phyloP scores from a whole-genome alignment of 2,888 invertebrate species.

The Lysandra coridon region DNA sequence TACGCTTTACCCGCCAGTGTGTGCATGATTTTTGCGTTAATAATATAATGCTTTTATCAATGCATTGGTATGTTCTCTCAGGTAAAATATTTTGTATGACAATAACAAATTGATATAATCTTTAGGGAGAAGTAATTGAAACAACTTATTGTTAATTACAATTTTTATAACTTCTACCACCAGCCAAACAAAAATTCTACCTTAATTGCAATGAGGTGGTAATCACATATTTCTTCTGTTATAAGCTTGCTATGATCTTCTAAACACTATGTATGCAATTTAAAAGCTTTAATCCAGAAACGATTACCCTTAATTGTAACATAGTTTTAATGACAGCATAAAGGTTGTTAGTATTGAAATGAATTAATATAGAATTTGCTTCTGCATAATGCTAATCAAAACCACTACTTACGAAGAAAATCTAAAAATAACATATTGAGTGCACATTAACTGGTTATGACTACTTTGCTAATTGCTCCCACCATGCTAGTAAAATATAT shows the following conservation, averaged over 20 bases:
- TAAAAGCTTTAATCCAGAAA: too few species aligned
- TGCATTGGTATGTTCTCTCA: background rate
- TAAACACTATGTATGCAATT: background rate
- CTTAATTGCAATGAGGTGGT: background rate
- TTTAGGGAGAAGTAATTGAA: background rate
- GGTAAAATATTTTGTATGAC: background rate
- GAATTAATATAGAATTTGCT: background rate
- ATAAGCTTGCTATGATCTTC: background rate
- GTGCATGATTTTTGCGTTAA: conserved; percentile 42
- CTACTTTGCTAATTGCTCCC: background rate
- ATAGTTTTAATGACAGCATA: background rate
- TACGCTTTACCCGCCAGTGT: conserved; percentile 51
- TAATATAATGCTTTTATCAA: conserved; percentile 35
- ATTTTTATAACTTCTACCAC: background rate
- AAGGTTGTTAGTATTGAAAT: background rate
- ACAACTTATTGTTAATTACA: background rate
- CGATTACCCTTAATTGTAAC: background rate
- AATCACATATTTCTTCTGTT: background rate
- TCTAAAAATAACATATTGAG: background rate
- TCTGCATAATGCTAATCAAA: background rate
- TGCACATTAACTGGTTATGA: background rate
- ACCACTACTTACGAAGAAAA: background rate
- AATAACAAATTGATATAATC: background rate
- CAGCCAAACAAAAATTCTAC: background rate
- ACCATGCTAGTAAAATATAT: background rate